Evolutionary conservation across 2,888 invertebrate species (phyloP), one percentile per base, ranked within the genome.

Genomic region (Eudasyphora cyanicolor): DNA sequence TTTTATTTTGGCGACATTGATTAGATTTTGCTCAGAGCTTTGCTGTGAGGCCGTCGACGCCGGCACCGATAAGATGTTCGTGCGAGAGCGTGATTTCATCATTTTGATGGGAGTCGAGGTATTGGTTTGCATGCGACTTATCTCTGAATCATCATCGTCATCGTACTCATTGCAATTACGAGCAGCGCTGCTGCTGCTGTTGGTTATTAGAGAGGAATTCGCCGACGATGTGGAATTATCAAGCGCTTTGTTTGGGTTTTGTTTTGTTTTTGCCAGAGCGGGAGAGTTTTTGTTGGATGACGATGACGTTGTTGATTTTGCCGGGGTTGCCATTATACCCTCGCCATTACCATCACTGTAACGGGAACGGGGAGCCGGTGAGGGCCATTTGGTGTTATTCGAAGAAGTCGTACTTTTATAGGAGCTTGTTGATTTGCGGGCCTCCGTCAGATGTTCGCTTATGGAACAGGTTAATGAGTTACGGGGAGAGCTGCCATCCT

Each of bases 61-160:
- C 64, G 94, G 82, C 92, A 95, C 90, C 89, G 93, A 89, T 93
- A 94, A 89, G 92, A 94, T 90, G 86, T 92, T 92, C 38, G 91
- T 92, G 57, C 92, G 90, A 86, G 92, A 92, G 75, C 92, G 91
- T 86, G 91, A 92, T 88, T 92, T 92, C 90, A 91, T 91, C 88
- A 92, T 88, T 88, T 92, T 92, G 42, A 92, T 92, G 60, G 92
- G 92, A 64, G 92, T 92, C 85, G 92, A 92, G 87, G 92, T 92
- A 82, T 91, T 92, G 19, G 91, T 92, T 88, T 92, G 92, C 90
- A 92, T 91, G 76, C 91, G 91, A 85, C 91, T 91, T 87, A 92
- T 91, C 87, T 92, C 92, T 89, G 91, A 90, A 88, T 91, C 91
- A 93, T 94, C 92, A 83, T 93, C 92, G 75, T 94, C 86, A 93